Evolutionary conservation across 30 jellyfish, hydroid and myxozoan species (phyloP).

Genomic region (Cassiopea xamachana): DNA sequence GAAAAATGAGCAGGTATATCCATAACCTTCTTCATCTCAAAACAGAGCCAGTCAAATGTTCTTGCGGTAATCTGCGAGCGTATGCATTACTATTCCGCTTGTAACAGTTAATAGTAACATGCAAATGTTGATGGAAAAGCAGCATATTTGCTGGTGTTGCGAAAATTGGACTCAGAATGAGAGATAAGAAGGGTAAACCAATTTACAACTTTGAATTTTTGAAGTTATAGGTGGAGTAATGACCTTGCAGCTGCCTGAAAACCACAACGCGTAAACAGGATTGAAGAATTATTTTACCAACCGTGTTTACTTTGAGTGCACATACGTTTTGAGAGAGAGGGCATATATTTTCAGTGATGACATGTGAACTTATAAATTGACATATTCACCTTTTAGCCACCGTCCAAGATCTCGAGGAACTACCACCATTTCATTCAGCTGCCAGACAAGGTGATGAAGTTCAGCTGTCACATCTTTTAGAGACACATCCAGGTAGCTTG

Average conservation of each 20-base stretch:
- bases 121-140: not conserved
- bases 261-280: not conserved
- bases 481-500: constrained; percentile 66
- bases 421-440: constrained; percentile 76
- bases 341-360: no score
- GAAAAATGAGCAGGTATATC: constrained; percentile 20
- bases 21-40: not conserved
- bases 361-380: not conserved
- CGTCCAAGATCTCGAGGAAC: constrained; percentile 55
- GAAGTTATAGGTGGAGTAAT: not conserved
- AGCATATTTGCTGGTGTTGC: not conserved
- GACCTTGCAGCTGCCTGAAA: not conserved
- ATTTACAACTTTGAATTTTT: not conserved
- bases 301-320: not conserved
- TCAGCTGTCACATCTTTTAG: constrained; percentile 47
- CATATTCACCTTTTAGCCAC: constrained; percentile 13
- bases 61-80: not conserved
- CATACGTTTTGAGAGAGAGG: not conserved
- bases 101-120: not conserved
- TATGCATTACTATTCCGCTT: not conserved
- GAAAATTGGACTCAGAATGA: not conserved
- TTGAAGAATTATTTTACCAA: not conserved
- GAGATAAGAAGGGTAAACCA: constrained; percentile 3
- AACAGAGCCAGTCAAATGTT: not conserved
- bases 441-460: constrained; percentile 67